These are phyloP conservation scores for Whitmania pigra DNA, from an alignment of 1,140 invertebrate species.

Conservation along the genomic window DNA sequence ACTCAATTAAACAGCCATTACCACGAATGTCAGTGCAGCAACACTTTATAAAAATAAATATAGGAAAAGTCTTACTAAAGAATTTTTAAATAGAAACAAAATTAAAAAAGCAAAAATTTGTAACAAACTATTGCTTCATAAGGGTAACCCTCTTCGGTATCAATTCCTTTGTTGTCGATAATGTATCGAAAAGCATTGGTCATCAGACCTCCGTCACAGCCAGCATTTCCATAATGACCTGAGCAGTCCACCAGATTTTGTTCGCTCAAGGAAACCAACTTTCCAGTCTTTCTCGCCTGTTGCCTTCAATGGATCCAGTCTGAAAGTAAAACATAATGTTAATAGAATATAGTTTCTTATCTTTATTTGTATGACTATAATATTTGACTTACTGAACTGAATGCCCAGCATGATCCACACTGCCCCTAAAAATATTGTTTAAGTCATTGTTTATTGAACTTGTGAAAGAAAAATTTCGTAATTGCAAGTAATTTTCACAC, in stretches of 20 bases:
- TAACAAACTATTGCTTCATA: slow-evolving; percentile 19
- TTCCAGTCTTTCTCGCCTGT: slow-evolving; percentile 27
- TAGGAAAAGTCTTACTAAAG: too few species aligned
- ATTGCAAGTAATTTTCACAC: background rate
- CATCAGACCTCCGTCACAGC: slow-evolving; percentile 28
- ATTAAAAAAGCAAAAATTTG: too few species aligned
- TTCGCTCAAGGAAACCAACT: slow-evolving; percentile 33
- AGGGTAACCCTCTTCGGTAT: slow-evolving; percentile 25
- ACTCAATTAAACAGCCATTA: too few species aligned
- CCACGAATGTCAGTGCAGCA: too few species aligned
- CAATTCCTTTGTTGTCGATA: slow-evolving; percentile 23
- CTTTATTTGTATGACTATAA: too few species aligned
- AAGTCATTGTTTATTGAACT: too few species aligned
- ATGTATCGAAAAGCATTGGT: slow-evolving; percentile 27
- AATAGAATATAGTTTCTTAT: too few species aligned
- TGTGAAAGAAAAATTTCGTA: too few species aligned
- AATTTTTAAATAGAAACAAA: too few species aligned
- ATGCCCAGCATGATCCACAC: slow-evolving; percentile 34
- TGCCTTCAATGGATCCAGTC: slow-evolving; percentile 36
- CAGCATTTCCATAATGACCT: slow-evolving; percentile 23
- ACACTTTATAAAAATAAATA: too few species aligned
- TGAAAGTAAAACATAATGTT: slow-evolving; percentile 11
- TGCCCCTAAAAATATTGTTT: slow-evolving; percentile 27
- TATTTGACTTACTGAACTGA: slow-evolving; percentile 38
- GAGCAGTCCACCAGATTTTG: slow-evolving; percentile 31